Evolutionary conservation across 1,140 invertebrate species (phyloP), one percentile per base, ranked within the genome.

Genomic region (Heterodera schachtii): DNA sequence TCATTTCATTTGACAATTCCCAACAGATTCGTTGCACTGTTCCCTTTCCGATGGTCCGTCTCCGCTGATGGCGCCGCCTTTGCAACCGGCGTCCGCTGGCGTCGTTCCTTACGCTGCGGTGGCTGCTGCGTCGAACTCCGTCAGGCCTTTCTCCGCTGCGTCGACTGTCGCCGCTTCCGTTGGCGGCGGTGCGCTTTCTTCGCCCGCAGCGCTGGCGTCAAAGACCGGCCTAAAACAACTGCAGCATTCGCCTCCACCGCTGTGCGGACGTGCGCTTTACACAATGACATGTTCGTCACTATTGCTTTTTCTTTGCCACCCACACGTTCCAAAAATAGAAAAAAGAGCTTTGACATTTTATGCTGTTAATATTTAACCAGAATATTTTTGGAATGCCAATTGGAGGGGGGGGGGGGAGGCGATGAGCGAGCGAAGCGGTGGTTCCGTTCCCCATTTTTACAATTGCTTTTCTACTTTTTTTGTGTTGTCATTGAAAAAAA

Each of bases 211-310:
- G 31, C 49, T 69, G 46, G 11, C 44, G 66, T 31, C 31, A 43
- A 64, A 78, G 64, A 78, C 52, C 31, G 57, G 49, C n/a, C 47
- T 49, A 16, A 66, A 64, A 64, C 64, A 64, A 41, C n/a, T 78
- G 47, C 77, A 78, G 69, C 69, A 66, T 3, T 41, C 46, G 66
- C 49, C 76, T 3, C 80, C 79, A 19, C 79, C 41, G 11, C 19
- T 49, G 13, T 52, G 47, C 31, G 49, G 69, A 9, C 21, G 77
- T 5, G 69, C 79, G 19, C 74, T 81, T 9, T 81, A 81, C 78
- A 81, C 80, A 82, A 81, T 81, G 80, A 79, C 80, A 3, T 81
- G 76, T 81, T 9, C 9, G 76, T 75, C 64, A 19, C 16, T 73
- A 6, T 73, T 4, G 19, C n/a, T n/a, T 49, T 49, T 74, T 41